Evolutionary conservation across 2,113 vertebrate genomes (phyloP).

Genomic region (Podilymbus podiceps): DNA sequence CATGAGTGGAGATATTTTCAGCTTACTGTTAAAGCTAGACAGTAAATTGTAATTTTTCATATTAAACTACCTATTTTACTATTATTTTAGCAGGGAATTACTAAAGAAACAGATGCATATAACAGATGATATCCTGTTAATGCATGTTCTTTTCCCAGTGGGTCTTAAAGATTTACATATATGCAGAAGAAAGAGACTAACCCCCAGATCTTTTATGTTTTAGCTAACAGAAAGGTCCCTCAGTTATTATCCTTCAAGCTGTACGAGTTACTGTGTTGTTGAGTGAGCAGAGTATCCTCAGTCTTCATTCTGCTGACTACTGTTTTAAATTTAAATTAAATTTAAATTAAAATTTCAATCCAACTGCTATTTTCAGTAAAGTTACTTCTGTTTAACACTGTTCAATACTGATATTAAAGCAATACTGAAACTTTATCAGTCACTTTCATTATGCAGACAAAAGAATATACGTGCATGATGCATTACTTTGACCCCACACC

Average conservation of each 20-base stretch:
- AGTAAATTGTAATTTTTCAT: background rate
- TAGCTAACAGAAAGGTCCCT: background rate
- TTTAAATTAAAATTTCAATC: background rate
- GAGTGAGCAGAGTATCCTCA: background rate
- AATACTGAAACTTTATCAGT: background rate
- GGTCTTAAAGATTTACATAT: background rate
- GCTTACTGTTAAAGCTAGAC: background rate
- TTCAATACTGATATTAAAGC: background rate
- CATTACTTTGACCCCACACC: accelerated
- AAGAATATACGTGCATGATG: background rate
- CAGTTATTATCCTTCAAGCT: background rate
- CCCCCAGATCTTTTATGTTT: background rate
- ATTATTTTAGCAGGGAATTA: background rate
- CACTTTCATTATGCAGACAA: background rate
- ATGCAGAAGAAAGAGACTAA: background rate
- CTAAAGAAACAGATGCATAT: background rate
- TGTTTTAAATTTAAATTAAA: background rate
- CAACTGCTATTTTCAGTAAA: background rate
- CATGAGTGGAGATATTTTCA: background rate
- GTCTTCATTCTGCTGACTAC: background rate
- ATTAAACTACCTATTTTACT: background rate
- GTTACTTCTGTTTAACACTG: background rate
- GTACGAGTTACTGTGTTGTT: background rate
- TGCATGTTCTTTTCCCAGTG: background rate
- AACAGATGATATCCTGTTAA: background rate